phyloP scores from a whole-genome alignment of 1,140 invertebrate species.

The Nixonia krombeini region DNA sequence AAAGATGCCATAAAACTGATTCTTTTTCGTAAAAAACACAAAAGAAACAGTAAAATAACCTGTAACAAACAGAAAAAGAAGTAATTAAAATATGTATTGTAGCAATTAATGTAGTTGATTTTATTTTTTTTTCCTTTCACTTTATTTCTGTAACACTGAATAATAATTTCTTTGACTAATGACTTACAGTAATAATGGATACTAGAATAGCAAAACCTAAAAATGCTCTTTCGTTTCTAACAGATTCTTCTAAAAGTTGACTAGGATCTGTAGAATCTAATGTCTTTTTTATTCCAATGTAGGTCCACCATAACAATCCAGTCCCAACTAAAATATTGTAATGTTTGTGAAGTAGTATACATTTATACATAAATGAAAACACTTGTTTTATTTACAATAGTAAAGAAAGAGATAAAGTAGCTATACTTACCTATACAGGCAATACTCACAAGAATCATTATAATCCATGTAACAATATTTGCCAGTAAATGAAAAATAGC shows the following conservation, averaged over 20 bases:
- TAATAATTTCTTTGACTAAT: conserved; percentile 17
- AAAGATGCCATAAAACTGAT: conserved; percentile 85
- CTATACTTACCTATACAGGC: conserved; percentile 77
- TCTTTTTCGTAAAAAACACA: conserved; percentile 84
- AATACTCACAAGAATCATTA: conserved; percentile 84
- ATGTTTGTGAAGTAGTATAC: conserved; percentile 7
- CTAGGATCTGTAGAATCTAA: conserved; percentile 76
- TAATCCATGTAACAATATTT: conserved; percentile 86
- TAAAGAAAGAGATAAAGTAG: conserved; percentile 9
- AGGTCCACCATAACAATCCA: conserved; percentile 90
- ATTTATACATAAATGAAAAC: conserved; percentile 5
- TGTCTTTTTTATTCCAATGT: conserved; percentile 81
- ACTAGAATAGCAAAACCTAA: conserved; percentile 87
- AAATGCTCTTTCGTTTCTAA: conserved; percentile 89
- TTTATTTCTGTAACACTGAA: no score
- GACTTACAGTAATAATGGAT: conserved; percentile 87
- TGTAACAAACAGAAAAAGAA: conserved; percentile 68
- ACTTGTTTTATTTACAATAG: conserved; percentile 3
- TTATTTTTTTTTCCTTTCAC: no score
- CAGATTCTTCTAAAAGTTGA: conserved; percentile 80
- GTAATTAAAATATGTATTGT: conserved; percentile 10
- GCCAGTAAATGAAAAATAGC: conserved; percentile 88
- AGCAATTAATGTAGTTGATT: no score
- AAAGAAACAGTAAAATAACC: conserved; percentile 85
- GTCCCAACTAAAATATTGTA: conserved; percentile 77